Percentiles rank a stretch among this genome's conserved stretches.
phyloP scores from a whole-genome alignment of 2,113 vertebrate species.

The Phasianus colchicus region DNA sequence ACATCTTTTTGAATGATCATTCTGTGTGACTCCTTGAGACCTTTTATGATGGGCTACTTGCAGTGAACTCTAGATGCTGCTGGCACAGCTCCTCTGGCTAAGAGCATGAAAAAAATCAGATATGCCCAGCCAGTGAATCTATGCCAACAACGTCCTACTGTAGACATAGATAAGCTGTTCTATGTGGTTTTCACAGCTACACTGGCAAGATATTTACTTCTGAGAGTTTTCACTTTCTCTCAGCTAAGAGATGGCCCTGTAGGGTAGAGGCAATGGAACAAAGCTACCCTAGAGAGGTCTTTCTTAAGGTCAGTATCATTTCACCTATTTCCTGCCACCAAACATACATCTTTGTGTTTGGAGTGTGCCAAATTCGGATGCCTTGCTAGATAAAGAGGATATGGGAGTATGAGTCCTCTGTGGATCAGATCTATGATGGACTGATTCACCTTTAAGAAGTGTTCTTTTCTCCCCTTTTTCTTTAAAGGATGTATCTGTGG shows the following conservation, averaged over 20 bases:
- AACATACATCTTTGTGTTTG: not conserved
- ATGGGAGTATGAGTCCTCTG: not conserved
- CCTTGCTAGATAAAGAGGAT: not conserved
- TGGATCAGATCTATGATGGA: not conserved
- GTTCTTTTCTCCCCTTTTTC: not conserved
- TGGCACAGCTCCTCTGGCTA: constrained; percentile 20
- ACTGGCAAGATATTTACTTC: not conserved
- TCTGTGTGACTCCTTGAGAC: not conserved
- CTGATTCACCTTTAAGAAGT: not conserved
- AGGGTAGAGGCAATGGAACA: not conserved
- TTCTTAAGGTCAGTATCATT: not conserved
- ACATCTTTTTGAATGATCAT: constrained; percentile 35
- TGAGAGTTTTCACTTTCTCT: constrained; percentile 24
- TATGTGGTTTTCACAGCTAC: constrained; percentile 15
- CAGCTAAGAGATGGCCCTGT: not conserved
- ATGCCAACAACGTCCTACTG: constrained; percentile 32
- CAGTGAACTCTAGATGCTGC: not conserved
- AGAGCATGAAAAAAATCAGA: not conserved
- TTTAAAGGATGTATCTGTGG: not conserved
- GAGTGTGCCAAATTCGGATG: not conserved
- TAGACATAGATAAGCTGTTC: constrained; percentile 10
- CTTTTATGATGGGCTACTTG: not conserved
- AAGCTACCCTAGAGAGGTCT: not conserved
- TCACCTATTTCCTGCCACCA: not conserved
- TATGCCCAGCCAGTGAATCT: not conserved